phyloP scores from a whole-genome alignment of 2,797 vertebrate species.

The Lacerta bilineata region DNA sequence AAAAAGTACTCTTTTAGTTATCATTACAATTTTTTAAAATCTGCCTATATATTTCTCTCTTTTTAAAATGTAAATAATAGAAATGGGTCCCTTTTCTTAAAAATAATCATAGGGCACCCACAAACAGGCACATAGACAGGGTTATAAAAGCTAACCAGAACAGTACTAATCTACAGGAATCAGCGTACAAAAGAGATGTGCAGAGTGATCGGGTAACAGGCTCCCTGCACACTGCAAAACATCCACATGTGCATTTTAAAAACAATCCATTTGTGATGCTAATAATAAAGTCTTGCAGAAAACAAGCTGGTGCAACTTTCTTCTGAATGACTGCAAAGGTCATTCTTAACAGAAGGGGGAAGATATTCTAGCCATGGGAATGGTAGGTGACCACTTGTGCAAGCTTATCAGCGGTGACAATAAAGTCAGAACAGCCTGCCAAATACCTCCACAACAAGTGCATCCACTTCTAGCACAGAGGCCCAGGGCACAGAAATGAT shows the following conservation, averaged over 20 bases:
- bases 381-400: too few species aligned
- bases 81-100: not conserved
- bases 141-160: not conserved
- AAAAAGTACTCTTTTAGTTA: not conserved
- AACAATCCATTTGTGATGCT: conserved; percentile 3
- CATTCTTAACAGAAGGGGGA: too few species aligned
- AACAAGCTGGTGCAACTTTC: not conserved
- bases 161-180: not conserved
- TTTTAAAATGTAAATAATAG: not conserved
- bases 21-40: not conserved
- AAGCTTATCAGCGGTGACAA: too few species aligned
- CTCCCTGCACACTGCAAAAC: not conserved
- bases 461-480: too few species aligned
- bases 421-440: too few species aligned
- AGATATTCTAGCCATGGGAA: too few species aligned
- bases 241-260: conserved; percentile 50
- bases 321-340: not conserved
- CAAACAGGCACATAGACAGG: not conserved
- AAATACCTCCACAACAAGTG: too few species aligned
- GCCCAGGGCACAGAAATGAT: too few species aligned
- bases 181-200: not conserved
- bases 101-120: not conserved
- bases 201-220: not conserved
- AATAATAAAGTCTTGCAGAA: not conserved
- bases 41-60: not conserved